Evolutionary conservation across 2,797 vertebrate species (phyloP).

Genomic region (Spinus pinus): DNA sequence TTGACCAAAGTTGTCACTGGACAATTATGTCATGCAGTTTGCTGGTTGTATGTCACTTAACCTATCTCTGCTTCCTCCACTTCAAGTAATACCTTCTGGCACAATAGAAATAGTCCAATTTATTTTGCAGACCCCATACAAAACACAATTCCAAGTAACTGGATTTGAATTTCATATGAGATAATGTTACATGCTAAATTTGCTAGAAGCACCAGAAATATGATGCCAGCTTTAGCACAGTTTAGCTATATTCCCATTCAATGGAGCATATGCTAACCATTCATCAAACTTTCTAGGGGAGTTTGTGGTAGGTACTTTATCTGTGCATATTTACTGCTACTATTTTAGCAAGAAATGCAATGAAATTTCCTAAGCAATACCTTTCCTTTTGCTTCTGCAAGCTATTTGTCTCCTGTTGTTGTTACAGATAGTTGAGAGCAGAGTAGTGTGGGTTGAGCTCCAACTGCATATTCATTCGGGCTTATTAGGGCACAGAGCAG

Average conservation of each 20-base stretch:
- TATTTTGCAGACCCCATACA: not conserved
- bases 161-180: not conserved
- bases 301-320: not conserved
- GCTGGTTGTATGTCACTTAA: not conserved
- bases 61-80: fast-evolving
- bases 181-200: constrained; percentile 5
- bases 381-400: not conserved
- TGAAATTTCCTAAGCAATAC: not conserved
- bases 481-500: not conserved
- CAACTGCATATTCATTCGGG: not conserved
- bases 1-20: not conserved
- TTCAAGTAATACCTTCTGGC: not conserved
- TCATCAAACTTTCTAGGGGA: not conserved
- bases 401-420: not conserved
- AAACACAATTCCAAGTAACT: not conserved
- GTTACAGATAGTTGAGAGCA: not conserved
- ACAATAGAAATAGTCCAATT: not conserved
- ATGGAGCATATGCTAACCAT: constrained; percentile 1
- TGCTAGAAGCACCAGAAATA: not conserved
- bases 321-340: not conserved
- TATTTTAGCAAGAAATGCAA: not conserved
- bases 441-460: not conserved
- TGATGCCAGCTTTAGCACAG: not conserved
- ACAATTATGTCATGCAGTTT: not conserved
- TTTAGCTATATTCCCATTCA: not conserved